Conservation (phyloP, 2,888 invertebrate genomes). For the Heliconius charithonia region DNA sequence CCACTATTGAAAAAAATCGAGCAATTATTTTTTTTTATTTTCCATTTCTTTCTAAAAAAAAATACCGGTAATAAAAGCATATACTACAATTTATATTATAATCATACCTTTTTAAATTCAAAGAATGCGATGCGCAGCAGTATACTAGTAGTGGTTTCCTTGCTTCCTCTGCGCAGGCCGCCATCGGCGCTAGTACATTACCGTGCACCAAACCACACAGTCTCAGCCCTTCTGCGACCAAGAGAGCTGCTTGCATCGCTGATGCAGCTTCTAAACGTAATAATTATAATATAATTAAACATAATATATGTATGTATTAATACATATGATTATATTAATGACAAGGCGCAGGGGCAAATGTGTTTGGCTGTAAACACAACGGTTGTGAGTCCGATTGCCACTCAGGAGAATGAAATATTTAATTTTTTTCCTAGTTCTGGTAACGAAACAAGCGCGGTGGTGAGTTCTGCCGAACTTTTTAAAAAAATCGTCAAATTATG, state of each 20-base stretch:
- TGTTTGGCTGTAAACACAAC: too few species aligned
- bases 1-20: too few species aligned
- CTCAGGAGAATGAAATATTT: too few species aligned
- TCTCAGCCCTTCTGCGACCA: constrained; percentile 90
- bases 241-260: constrained; percentile 87
- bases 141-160: constrained; percentile 87
- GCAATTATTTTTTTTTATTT: too few species aligned
- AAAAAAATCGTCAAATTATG: too few species aligned
- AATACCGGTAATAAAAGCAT: neutral
- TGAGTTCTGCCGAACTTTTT: too few species aligned
- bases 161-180: constrained; percentile 85
- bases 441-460: too few species aligned
- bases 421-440: too few species aligned
- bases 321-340: neutral
- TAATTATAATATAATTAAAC: constrained; percentile 7
- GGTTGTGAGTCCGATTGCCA: neutral
- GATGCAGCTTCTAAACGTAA: constrained; percentile 86
- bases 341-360: too few species aligned
- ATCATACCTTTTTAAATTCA: constrained; percentile 87
- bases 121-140: constrained; percentile 86
- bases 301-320: neutral
- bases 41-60: neutral
- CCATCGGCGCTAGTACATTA: constrained; percentile 88
- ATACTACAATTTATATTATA: neutral
- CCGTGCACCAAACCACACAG: constrained; percentile 88